phyloP scores from a whole-genome alignment of 2,888 invertebrate genomes.

The Oxyteleia sp. region DNA sequence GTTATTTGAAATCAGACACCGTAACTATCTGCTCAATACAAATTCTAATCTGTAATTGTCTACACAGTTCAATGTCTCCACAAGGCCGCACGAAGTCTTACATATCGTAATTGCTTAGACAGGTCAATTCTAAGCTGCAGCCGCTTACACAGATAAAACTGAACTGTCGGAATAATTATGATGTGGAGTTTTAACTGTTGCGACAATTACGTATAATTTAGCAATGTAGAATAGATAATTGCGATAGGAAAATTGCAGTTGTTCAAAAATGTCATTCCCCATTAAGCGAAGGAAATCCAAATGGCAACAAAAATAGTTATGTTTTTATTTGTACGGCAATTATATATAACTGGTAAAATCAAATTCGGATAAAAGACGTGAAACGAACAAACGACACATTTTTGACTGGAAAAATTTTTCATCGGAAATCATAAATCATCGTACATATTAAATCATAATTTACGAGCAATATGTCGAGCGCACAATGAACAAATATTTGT shows the following conservation, averaged over 20 bases:
- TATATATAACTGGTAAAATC: neutral
- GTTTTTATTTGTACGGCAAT: no score
- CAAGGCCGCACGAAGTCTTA: conserved; percentile 46
- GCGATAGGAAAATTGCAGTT: conserved; percentile 42
- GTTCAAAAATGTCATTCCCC: conserved; percentile 31
- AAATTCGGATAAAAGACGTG: neutral
- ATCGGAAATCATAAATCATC: conserved; percentile 21
- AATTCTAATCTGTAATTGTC: conserved; percentile 53
- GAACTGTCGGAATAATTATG: conserved; percentile 53
- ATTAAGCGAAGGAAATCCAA: conserved; percentile 12
- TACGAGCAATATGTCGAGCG: conserved; percentile 21
- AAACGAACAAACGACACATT: neutral
- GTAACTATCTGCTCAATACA: conserved; percentile 41
- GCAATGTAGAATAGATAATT: conserved; percentile 32
- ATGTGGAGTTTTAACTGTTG: conserved; percentile 38
- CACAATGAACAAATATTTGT: conserved; percentile 32
- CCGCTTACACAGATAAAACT: conserved; percentile 32
- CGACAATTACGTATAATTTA: conserved; percentile 43
- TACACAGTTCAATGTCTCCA: conserved; percentile 53
- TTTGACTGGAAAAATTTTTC: conserved; percentile 9
- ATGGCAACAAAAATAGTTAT: neutral
- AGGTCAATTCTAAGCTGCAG: conserved; percentile 45
- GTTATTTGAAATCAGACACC: conserved; percentile 36
- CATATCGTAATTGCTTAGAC: conserved; percentile 51
- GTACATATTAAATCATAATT: conserved; percentile 29